Conservation (phyloP, 1,140 invertebrate species). For the Mylabris phalerata region DNA sequence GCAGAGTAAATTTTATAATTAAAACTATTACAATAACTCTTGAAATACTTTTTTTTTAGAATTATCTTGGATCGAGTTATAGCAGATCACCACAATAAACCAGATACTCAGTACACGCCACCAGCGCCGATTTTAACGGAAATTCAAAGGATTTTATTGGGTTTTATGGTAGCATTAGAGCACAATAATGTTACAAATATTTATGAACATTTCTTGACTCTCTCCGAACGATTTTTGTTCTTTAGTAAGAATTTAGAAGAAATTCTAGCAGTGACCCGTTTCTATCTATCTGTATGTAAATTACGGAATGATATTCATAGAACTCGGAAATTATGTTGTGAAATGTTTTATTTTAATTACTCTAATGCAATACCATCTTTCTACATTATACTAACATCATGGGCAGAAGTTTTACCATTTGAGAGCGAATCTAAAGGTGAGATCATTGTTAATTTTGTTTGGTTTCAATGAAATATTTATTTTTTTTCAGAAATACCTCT, state of each 20-base stretch:
- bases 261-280: conserved; percentile 16
- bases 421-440: conserved; percentile 18
- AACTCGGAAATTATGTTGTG: conserved; percentile 32
- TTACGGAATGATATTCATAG: conserved; percentile 23
- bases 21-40: neutral
- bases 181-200: conserved; percentile 15
- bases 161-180: conserved; percentile 22
- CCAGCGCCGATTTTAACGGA: conserved; percentile 30
- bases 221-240: conserved; percentile 14
- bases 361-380: conserved; percentile 32
- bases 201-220: conserved; percentile 15
- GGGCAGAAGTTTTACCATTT: conserved; percentile 33
- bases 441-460: conserved; percentile 1
- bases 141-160: conserved; percentile 28
- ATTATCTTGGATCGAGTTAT: no score
- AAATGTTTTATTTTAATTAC: conserved; percentile 31
- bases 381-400: conserved; percentile 31
- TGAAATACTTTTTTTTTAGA: no score
- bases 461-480: neutral
- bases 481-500: conserved; percentile 25
- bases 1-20: conserved; percentile 17
- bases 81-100: no score
- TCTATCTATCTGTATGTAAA: conserved; percentile 30
- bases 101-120: conserved; percentile 21
- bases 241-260: conserved; percentile 1